Base-by-base conservation (phyloP, 1,140 invertebrate species). In the Melipona quadrifasciata region DNA sequence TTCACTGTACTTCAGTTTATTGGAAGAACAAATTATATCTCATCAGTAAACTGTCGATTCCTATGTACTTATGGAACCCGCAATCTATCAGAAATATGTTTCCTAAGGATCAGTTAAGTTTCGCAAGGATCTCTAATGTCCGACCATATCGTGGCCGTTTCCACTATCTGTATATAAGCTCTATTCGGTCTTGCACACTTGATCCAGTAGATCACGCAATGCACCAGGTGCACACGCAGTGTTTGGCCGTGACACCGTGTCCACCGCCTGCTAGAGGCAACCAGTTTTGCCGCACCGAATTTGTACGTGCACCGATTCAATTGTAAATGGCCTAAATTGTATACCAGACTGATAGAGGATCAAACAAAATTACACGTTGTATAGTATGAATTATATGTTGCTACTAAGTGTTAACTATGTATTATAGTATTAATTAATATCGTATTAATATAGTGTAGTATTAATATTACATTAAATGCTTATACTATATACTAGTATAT, bases 181-280 rank as follows among this genome's bases (percentile, higher is more conserved):
- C 65, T 47, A 72, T 70, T 73, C 51, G 51, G 73, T 70, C 34
- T 67, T 80, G 83, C 83, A 84, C 83, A 65, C 68, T 51, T 34
- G 67, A 80, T 72, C 68, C 58, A 73, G 70, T 84, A 84, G 83
- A 80, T 72, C 77, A 84, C 78, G 78, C 83, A 80, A 80, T 51
- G 83, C 83, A 84, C 83, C 78, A 65, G 78, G 77, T 84, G 83
- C 83, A 71, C 72, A 80, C 83, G 58, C 83, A 73, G 47, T 67
- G 78, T 84, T 80, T 84, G 68, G 77, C 67, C 67, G 27, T 80
- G 74, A 67, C 80, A 47, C 11, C 67, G 82, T 79, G 34, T 77
- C 55, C 82, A 84, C 82, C 53, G 80, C 80, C 77, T 80, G 47
- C 47, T 84, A 84, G 82, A 84, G 67, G 68, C 76, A 84, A 78